These are phyloP conservation scores for Agrochola macilenta DNA, from an alignment of 2,888 invertebrate species.

Conservation along the genomic window DNA sequence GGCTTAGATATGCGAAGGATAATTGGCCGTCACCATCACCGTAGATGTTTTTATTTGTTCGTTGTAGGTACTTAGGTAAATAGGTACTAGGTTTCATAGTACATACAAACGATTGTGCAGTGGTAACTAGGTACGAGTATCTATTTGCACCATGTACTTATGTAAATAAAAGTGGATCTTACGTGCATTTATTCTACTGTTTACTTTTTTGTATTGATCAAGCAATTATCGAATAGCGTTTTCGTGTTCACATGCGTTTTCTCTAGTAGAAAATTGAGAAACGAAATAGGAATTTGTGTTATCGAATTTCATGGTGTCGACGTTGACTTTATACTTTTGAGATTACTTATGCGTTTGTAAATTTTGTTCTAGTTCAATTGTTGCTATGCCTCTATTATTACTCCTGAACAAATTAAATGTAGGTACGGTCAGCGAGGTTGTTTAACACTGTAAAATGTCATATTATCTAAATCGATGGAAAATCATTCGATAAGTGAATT, in stretches of 20 bases:
- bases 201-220: constrained; percentile 43
- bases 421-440: too few species aligned
- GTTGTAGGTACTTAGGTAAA: neutral
- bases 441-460: neutral
- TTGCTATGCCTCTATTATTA: too few species aligned
- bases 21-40: constrained; percentile 26
- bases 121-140: neutral
- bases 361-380: neutral
- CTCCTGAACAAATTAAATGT: too few species aligned
- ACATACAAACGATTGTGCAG: constrained; percentile 1
- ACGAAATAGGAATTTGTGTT: constrained; percentile 34
- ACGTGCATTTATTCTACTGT: constrained; percentile 33
- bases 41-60: neutral
- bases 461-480: neutral
- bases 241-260: constrained; percentile 36
- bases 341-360: neutral
- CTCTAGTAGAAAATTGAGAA: constrained; percentile 39
- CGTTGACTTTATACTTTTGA: constrained; percentile 11
- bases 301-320: constrained; percentile 38
- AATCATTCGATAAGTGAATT: neutral
- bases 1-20: constrained; percentile 56
- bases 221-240: constrained; percentile 44
- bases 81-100: constrained; percentile 5
- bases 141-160: constrained; percentile 2
- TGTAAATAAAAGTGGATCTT: constrained; percentile 38